Percentiles rank a stretch among this genome's conserved stretches.
Conservation (phyloP, 2,888 invertebrate genomes). For the Drosophila borealis region DNA sequence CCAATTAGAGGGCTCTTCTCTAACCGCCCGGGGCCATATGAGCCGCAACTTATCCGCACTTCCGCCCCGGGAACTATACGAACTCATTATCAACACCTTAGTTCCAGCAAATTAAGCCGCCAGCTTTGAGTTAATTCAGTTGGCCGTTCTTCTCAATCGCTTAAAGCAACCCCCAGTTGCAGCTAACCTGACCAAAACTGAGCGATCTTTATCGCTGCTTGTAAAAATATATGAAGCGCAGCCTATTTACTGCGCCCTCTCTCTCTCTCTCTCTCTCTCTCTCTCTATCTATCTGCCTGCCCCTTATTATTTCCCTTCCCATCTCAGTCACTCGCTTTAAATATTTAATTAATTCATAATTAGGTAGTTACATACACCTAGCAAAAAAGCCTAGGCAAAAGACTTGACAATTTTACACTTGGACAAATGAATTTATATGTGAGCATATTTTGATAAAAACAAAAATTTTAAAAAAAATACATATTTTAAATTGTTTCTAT, state of each 20-base stretch:
- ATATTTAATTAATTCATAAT: conserved; percentile 76
- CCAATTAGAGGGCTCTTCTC: conserved; percentile 41
- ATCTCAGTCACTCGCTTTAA: conserved; percentile 29
- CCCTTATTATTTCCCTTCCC: no score
- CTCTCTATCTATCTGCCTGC: not conserved
- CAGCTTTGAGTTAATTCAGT: conserved; percentile 50
- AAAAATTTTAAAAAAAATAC: not conserved
- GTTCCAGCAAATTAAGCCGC: conserved; percentile 78
- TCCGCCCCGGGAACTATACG: conserved; percentile 29
- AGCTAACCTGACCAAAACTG: conserved; percentile 12
- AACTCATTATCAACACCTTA: conserved; percentile 79
- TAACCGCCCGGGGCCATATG: conserved; percentile 23
- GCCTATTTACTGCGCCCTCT: conserved; percentile 5
- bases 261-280: conserved; percentile 24
- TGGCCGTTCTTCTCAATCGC: not conserved
- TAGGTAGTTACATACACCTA: conserved; percentile 26
- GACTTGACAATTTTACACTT: not conserved
- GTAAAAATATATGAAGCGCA: conserved; percentile 63
- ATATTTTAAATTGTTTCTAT: not conserved
- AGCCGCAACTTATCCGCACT: conserved; percentile 54
- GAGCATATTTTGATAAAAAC: not conserved
- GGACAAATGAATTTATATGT: not conserved
- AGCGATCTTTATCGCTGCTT: conserved; percentile 50
- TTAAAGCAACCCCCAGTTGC: conserved; percentile 38
- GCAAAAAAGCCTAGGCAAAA: not conserved